Base-by-base conservation (phyloP, 2,888 invertebrate species). In the Acanthosoma haemorrhoidale region DNA sequence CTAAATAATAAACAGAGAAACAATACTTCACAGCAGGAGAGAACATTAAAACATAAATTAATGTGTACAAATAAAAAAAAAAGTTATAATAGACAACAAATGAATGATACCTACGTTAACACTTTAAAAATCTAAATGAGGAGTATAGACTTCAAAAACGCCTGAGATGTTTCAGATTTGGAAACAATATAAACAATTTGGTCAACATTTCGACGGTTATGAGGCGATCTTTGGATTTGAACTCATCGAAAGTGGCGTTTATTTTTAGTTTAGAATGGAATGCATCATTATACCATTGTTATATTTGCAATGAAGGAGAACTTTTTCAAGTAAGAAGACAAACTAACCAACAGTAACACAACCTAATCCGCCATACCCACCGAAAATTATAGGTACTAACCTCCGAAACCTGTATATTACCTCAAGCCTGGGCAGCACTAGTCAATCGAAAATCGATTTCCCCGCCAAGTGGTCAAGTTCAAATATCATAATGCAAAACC, bases 1-100 rank as follows among this genome's bases (percentile, higher is more conserved):
- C 74, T 75, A 71, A 34, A 74, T n/a, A 71, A 36, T 39, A n/a
- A 3, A 1, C 18, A 29, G 2, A 11, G 15, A 36, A 36, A 1
- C 8, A 25, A 41, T 21, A 5, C n/a, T 34, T 38, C 32, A 43
- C 4, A 11, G 31, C 13, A 43, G 13, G 38, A 64, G 9, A 31
- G 4, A 41, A 13, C 16, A 36, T 16, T 0, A 51, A 43, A 39
- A 16, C 16, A 31, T 9, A 29, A 39, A 32, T 4, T 34, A 34
- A 31, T 18, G 15, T 4, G 13, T 13, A 6, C 6, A 64, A 66
- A 13, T n/a, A 34, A 18, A 66, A 13, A 15, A 32, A 11, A 29
- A 15, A 31, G 3, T 32, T 38, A 16, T n/a, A 13, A 6, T 16
- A 8, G 32, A 21, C 2, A 21, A 51, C 41, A 51, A 41, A 43